phyloP scores from a whole-genome alignment of 2,888 invertebrate genomes.

The Dusona sp. region DNA sequence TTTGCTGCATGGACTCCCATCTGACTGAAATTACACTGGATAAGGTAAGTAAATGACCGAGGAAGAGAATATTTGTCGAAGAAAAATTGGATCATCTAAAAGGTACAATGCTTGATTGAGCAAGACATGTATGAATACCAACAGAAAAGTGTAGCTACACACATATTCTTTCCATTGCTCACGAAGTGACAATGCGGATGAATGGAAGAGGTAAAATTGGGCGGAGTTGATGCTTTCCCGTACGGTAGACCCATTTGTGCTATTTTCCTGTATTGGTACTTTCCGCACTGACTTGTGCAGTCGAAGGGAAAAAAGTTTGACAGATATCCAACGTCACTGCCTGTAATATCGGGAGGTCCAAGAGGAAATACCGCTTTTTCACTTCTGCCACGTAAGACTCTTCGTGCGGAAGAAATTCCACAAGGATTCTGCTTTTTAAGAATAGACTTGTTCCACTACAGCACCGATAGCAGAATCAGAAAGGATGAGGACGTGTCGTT shows the following conservation, averaged over 20 bases:
- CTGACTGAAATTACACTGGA: no score
- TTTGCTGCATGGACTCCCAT: no score
- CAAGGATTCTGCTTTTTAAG: neutral
- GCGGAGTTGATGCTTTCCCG: slow-evolving; percentile 6
- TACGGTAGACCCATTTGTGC: slow-evolving; percentile 1
- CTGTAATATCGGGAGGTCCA: slow-evolving; percentile 52
- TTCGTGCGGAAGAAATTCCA: slow-evolving; percentile 16
- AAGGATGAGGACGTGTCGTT: neutral
- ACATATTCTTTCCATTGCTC: neutral
- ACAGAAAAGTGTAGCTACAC: neutral
- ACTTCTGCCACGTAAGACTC: slow-evolving; percentile 14
- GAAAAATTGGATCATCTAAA: no score
- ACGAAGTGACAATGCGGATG: slow-evolving; percentile 19
- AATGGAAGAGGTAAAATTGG: slow-evolving; percentile 16
- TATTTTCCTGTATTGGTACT: neutral
- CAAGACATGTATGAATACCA: neutral
- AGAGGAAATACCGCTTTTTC: slow-evolving; percentile 15
- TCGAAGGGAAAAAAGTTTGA: slow-evolving; percentile 50
- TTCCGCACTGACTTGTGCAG: slow-evolving; percentile 7
- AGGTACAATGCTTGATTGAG: neutral
- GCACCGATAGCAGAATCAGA: neutral
- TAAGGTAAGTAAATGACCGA: no score
- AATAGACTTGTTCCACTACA: neutral
- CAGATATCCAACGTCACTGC: slow-evolving; percentile 42
- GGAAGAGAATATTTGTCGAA: no score